Conservation (phyloP, 2,797 vertebrate species). For the Platyrinchus mystaceus region DNA sequence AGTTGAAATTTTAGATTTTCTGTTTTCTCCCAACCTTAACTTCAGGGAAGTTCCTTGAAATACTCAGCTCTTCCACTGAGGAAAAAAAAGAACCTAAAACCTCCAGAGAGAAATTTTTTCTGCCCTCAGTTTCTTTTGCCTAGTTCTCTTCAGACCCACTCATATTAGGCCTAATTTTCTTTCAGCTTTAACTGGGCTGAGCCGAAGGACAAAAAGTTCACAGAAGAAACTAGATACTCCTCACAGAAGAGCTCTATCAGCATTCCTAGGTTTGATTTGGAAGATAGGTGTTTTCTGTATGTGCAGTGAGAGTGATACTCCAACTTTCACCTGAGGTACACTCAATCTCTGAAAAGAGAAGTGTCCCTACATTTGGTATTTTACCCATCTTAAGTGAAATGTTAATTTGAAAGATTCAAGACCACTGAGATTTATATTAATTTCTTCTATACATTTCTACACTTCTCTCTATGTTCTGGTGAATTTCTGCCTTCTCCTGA, state of each 20-base stretch:
- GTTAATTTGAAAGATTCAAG: not conserved
- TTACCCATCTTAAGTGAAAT: not conserved
- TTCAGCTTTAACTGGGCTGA: not conserved
- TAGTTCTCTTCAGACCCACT: not conserved
- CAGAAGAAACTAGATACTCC: not conserved
- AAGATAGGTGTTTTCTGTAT: not conserved
- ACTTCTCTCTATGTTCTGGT: not conserved
- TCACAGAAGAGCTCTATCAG: not conserved
- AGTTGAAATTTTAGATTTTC: not conserved
- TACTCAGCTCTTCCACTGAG: not conserved
- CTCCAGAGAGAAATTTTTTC: not conserved
- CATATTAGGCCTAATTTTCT: not conserved
- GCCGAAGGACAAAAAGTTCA: not conserved
- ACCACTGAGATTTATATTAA: not conserved
- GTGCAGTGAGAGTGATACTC: not conserved
- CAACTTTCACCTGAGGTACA: not conserved
- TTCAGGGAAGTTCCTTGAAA: not conserved
- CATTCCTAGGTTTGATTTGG: not conserved
- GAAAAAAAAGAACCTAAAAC: not conserved
- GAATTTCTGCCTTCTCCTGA: not conserved
- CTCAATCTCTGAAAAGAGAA: not conserved
- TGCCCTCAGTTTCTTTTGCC: not conserved
- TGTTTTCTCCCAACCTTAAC: not conserved
- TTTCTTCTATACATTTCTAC: not conserved
- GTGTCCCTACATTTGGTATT: not conserved